A percentile compares a stretch with the other conserved stretches of the same genome.
These are phyloP conservation scores for Colossoma macropomum DNA, from an alignment of 2,113 vertebrate species.

Conservation along the genomic window DNA sequence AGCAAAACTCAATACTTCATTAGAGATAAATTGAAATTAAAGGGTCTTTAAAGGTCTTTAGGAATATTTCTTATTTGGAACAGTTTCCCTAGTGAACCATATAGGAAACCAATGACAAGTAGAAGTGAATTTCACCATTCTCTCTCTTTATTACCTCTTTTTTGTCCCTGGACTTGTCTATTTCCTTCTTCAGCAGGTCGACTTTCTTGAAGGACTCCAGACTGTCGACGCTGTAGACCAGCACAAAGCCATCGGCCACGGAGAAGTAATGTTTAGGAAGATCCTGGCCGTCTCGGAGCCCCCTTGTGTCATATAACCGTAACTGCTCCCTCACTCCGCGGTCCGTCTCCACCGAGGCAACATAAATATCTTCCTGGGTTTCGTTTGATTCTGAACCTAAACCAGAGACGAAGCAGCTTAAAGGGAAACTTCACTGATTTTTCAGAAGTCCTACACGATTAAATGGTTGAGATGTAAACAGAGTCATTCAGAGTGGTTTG, in stretches of 20 bases:
- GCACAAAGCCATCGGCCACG: conserved; percentile 88
- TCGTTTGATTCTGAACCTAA: conserved; percentile 83
- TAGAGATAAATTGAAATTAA: no score
- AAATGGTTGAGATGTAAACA: not conserved
- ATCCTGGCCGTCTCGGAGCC: conserved; percentile 85
- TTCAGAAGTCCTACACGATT: no score
- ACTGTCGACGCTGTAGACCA: conserved; percentile 91
- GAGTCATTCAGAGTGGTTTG: no score
- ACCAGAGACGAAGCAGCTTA: not conserved
- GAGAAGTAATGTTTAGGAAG: conserved; percentile 92
- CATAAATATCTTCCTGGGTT: conserved; percentile 91
- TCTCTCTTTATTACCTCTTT: conserved; percentile 83
- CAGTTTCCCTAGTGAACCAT: no score
- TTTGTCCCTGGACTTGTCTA: conserved; percentile 91
- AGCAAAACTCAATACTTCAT: no score
- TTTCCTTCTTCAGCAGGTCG: conserved; percentile 90
- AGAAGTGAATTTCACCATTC: not conserved
- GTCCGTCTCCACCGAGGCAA: conserved; percentile 92
- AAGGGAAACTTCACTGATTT: no score
- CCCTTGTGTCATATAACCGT: conserved; percentile 91
- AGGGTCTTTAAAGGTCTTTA: no score
- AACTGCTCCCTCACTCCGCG: conserved; percentile 91
- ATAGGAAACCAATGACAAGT: no score
- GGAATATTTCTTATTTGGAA: no score
- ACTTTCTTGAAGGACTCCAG: conserved; percentile 89